phyloP scores from a whole-genome alignment of 2,113 vertebrate genomes.

The Pollachius pollachius region DNA sequence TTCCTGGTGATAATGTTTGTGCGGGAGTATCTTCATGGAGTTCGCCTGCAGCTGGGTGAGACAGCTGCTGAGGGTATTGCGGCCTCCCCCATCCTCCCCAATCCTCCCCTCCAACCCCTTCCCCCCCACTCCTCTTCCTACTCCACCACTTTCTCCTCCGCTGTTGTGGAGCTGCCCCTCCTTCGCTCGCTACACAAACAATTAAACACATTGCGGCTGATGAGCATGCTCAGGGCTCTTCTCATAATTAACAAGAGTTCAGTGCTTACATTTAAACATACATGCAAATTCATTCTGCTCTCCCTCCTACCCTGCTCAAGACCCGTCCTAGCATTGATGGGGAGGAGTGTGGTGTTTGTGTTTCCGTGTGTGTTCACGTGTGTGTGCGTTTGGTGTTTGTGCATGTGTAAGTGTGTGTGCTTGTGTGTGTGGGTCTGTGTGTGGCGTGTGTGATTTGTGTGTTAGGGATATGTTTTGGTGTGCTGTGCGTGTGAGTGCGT shows the following conservation, averaged over 20 bases:
- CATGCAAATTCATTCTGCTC: constrained; percentile 58
- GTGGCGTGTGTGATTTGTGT: not conserved
- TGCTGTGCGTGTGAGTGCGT: constrained; percentile 6
- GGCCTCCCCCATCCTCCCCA: constrained; percentile 20
- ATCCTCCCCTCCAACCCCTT: not conserved
- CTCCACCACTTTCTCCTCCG: constrained; percentile 19
- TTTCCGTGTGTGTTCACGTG: not conserved
- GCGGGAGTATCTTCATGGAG: constrained; percentile 58
- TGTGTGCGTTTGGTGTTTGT: not conserved
- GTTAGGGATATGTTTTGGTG: not conserved
- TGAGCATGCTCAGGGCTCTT: constrained; percentile 31
- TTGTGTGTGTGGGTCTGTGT: not conserved
- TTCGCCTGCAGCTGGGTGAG: constrained; percentile 62
- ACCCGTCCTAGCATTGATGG: constrained; percentile 40
- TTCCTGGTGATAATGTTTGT: constrained; percentile 33
- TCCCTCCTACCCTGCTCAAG: constrained; percentile 17
- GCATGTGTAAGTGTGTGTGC: too few relatives aligned
- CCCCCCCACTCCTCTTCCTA: not conserved
- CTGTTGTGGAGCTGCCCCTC: constrained; percentile 42
- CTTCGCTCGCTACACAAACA: constrained; percentile 41
- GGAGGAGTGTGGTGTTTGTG: constrained; percentile 1
- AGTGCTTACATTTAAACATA: constrained; percentile 57
- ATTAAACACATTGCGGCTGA: constrained; percentile 33
- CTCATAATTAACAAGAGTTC: constrained; percentile 61
- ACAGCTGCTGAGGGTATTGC: constrained; percentile 62